Percentiles rank a stretch among this genome's conserved stretches.
Conservation (phyloP, 2,888 invertebrate genomes). For the Aporophyla nigra region DNA sequence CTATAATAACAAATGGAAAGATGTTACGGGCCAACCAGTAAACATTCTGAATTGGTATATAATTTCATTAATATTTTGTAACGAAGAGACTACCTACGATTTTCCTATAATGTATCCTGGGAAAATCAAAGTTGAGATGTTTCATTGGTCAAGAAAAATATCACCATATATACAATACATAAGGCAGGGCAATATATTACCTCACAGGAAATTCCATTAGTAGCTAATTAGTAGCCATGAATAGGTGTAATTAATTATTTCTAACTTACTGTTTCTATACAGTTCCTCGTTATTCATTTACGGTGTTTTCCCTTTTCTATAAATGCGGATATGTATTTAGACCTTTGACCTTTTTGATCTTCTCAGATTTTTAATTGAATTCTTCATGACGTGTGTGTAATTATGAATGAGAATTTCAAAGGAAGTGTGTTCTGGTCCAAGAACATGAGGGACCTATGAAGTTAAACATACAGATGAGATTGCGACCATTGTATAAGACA, state of each 20-base stretch:
- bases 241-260: conserved; percentile 42
- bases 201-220: conserved; percentile 32
- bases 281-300: conserved; percentile 55
- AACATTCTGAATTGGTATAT: background rate
- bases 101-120: background rate
- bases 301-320: conserved; percentile 24
- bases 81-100: background rate
- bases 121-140: background rate
- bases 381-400: background rate
- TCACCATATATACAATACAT: conserved; percentile 6
- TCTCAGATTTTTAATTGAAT: background rate
- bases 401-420: too few species aligned
- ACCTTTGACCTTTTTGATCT: background rate
- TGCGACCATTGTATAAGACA: too few species aligned
- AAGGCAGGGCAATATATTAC: conserved; percentile 23
- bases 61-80: background rate
- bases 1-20: background rate
- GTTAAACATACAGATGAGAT: background rate
- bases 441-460: background rate
- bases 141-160: conserved; percentile 5
- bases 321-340: background rate
- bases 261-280: conserved; percentile 21
- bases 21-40: background rate
- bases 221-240: conserved; percentile 35
- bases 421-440: background rate